Percentiles rank a stretch among this genome's conserved stretches.
These are phyloP conservation scores for Notoglanidium macrostoma DNA, from an alignment of 2,797 vertebrate genomes.

Conservation along the genomic window DNA sequence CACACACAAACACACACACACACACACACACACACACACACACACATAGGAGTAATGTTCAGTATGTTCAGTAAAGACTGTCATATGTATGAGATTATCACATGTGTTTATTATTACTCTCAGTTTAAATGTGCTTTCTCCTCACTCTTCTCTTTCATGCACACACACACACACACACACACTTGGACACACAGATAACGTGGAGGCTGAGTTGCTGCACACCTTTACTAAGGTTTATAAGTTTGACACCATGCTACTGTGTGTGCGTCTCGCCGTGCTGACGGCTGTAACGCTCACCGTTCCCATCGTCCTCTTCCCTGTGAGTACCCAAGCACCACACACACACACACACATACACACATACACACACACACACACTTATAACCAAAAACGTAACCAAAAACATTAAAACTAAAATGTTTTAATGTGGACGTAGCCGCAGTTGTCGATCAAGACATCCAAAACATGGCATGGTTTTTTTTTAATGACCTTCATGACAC, in stretches of 20 bases:
- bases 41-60: background rate
- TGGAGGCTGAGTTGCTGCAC: slow-evolving; percentile 94
- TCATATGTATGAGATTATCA: background rate
- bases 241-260: slow-evolving; percentile 85
- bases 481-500: background rate
- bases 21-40: background rate
- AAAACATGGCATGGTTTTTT: too few species aligned
- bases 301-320: slow-evolving; percentile 95
- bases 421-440: too few species aligned
- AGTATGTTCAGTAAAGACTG: background rate
- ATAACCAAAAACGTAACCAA: too few species aligned
- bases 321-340: slow-evolving; percentile 73
- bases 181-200: slow-evolving; percentile 77
- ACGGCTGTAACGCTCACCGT: slow-evolving; percentile 94
- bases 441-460: background rate
- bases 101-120: background rate
- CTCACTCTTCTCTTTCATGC: background rate
- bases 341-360: slow-evolving; percentile 9
- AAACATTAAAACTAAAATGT: too few species aligned
- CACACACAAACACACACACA: slow-evolving; percentile 51
- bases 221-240: slow-evolving; percentile 92
- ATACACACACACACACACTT: background rate
- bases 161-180: background rate
- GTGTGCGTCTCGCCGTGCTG: slow-evolving; percentile 93
- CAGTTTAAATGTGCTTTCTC: background rate